A percentile compares a stretch with the other conserved stretches of the same genome.
These are phyloP conservation scores for Cotesia congregata DNA, from an alignment of 2,888 invertebrate species.

Conservation along the genomic window DNA sequence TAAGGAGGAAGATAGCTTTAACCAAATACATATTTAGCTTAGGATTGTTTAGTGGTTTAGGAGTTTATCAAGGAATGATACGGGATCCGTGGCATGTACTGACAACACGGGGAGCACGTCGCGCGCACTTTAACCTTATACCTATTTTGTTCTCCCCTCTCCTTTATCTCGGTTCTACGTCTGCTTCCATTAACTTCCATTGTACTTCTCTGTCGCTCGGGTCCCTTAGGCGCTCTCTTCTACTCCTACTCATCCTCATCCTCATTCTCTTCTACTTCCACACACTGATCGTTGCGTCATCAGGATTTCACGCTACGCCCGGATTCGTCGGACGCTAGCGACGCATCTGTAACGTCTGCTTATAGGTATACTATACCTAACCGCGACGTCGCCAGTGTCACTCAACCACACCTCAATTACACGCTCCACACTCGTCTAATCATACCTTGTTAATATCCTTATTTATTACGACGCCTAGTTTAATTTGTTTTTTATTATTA, in stretches of 20 bases:
- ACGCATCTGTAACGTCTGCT: constrained; percentile 41
- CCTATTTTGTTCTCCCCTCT: constrained; percentile 5
- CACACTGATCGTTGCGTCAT: constrained; percentile 55
- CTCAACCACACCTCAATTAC: constrained; percentile 39
- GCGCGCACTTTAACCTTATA: constrained; percentile 49
- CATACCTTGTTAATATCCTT: background rate
- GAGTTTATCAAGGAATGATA: background rate
- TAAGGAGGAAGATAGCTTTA: too few species aligned
- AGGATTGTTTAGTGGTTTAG: background rate
- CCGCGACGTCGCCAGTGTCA: constrained; percentile 42
- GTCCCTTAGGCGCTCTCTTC: background rate
- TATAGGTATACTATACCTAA: constrained; percentile 25
- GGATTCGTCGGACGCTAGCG: constrained; percentile 52
- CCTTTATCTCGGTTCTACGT: constrained; percentile 48
- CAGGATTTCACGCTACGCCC: constrained; percentile 55
- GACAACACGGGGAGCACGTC: constrained; percentile 46
- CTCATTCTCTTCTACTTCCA: background rate
- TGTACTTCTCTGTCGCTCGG: background rate
- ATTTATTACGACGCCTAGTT: background rate
- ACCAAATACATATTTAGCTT: background rate
- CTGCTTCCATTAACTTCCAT: background rate
- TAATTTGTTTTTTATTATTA: background rate
- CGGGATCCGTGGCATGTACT: background rate
- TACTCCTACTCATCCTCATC: background rate
- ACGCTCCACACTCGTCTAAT: constrained; percentile 23